Evolutionary conservation across 2,888 invertebrate genomes (phyloP).

Genomic region (Brenthis daphne): DNA sequence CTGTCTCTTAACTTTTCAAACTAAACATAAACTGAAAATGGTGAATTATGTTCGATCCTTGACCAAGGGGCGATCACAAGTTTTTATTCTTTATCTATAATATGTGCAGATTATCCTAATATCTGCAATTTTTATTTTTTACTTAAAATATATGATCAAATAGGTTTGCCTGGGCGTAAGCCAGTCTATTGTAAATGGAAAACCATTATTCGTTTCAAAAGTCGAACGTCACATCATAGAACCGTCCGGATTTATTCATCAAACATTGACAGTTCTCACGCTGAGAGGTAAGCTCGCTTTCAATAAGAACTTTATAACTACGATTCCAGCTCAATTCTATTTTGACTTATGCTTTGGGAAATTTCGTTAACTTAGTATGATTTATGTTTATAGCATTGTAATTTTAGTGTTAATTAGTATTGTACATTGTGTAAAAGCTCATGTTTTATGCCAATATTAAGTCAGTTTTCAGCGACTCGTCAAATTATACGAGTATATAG

Average conservation of each 20-base stretch:
- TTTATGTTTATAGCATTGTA: not conserved
- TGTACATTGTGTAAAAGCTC: no score
- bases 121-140: no score
- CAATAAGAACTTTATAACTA: conserved; percentile 17
- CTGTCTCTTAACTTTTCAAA: no score
- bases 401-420: no score
- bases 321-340: not conserved
- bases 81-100: no score
- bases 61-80: no score
- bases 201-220: conserved; percentile 79
- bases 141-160: conserved; percentile 17
- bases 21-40: no score
- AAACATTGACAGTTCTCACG: conserved; percentile 79
- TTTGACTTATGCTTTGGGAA: not conserved
- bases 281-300: conserved; percentile 65
- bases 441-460: not conserved
- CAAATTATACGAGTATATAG: not conserved
- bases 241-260: conserved; percentile 77
- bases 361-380: not conserved
- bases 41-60: no score
- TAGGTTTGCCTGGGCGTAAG: conserved; percentile 79
- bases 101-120: no score
- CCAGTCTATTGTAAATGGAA: conserved; percentile 76
- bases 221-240: conserved; percentile 83
- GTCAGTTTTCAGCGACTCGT: not conserved